phyloP scores from a whole-genome alignment of 2,113 vertebrate genomes.

The Dicentrarchus labrax region DNA sequence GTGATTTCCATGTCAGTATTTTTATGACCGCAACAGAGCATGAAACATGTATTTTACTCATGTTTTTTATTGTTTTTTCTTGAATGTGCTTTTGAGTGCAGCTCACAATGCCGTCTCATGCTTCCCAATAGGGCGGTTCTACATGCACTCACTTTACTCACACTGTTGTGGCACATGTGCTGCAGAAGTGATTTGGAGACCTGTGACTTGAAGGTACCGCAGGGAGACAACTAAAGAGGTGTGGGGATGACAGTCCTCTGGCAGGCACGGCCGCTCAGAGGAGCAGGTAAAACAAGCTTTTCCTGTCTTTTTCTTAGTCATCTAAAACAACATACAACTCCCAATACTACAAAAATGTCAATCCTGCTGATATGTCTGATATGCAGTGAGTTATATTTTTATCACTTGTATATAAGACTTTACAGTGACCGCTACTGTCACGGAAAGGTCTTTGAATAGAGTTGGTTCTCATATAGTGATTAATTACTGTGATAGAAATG shows the following conservation, averaged over 20 bases:
- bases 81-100: not conserved
- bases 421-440: not conserved
- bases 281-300: conserved; percentile 2
- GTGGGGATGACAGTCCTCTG: not conserved
- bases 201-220: conserved; percentile 5
- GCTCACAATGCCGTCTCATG: not conserved
- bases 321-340: not conserved
- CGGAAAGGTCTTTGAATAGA: not conserved
- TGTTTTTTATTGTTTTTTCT: not conserved
- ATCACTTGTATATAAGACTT: not conserved
- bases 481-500: too few relatives aligned
- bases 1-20: not conserved
- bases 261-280: conserved; percentile 2
- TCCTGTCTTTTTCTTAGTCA: conserved; percentile 6
- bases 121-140: not conserved
- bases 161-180: not conserved
- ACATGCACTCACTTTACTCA: not conserved
- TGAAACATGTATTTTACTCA: too few relatives aligned
- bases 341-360: conserved; percentile 1
- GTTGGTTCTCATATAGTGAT: not conserved
- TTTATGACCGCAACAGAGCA: not conserved
- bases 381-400: not conserved
- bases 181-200: conserved; percentile 14
- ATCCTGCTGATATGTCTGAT: not conserved
- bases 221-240: not conserved